These are phyloP conservation scores for Drosophila ercepeae DNA, from an alignment of 1,140 invertebrate species.

Conservation along the genomic window DNA sequence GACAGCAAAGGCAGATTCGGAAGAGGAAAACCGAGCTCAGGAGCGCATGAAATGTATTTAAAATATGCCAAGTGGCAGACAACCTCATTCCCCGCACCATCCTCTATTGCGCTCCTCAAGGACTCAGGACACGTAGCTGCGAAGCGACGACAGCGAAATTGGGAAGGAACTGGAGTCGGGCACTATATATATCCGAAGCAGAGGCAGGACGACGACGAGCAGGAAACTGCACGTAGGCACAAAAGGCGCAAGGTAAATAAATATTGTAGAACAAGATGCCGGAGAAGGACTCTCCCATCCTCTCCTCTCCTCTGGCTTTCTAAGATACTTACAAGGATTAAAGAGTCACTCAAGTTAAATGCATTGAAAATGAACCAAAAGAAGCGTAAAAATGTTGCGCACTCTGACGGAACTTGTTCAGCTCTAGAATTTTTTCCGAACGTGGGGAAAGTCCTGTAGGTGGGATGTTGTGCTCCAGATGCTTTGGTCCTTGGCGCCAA, in stretches of 20 bases:
- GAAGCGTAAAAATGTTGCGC: conserved; percentile 79
- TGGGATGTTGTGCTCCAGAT: conserved; percentile 22
- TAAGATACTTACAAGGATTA: conserved; percentile 83
- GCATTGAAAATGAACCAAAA: conserved; percentile 83
- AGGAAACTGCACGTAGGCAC: conserved; percentile 73
- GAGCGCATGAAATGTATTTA: conserved; percentile 83
- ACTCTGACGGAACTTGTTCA: conserved; percentile 67
- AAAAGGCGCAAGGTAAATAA: conserved; percentile 83
- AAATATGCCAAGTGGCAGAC: conserved; percentile 82
- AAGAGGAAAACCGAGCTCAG: conserved; percentile 63
- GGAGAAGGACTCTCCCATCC: no score
- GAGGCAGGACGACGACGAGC: conserved; percentile 20
- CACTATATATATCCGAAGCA: conserved; percentile 34
- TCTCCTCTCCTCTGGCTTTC: conserved; percentile 9
- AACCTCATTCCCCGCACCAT: conserved; percentile 3
- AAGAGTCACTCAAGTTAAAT: conserved; percentile 84
- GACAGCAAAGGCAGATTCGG: conserved; percentile 29
- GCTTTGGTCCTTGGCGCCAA: conserved; percentile 11
- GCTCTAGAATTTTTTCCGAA: background rate
- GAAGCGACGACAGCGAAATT: conserved; percentile 64
- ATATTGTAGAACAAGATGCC: conserved; percentile 68
- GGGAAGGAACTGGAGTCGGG: conserved; percentile 18
- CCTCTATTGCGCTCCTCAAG: conserved; percentile 4
- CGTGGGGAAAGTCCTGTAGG: conserved; percentile 21
- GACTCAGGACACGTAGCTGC: conserved; percentile 56